phyloP scores from a whole-genome alignment of 2,113 vertebrate genomes.

The Colinus virginianus region DNA sequence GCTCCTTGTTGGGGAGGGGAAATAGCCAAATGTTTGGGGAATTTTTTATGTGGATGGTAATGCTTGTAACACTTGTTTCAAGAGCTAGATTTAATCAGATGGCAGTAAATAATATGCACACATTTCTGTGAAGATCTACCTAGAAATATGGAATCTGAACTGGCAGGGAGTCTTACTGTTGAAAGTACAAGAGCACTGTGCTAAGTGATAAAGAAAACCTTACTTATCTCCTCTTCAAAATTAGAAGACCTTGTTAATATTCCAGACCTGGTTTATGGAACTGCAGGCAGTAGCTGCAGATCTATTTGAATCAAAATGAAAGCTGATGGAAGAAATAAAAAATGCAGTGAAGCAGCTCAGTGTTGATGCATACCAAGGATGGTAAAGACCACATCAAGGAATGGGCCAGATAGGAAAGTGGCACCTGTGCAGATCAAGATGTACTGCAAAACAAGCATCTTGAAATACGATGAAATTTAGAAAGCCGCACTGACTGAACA shows the following conservation, averaged over 20 bases:
- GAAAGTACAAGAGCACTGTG: background rate
- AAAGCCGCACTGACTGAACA: background rate
- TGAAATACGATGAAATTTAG: background rate
- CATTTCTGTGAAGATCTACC: background rate
- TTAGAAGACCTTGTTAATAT: constrained; percentile 22
- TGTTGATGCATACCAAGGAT: background rate
- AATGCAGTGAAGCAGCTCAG: background rate
- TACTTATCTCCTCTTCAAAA: background rate
- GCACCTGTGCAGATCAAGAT: background rate
- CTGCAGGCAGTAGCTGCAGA: background rate
- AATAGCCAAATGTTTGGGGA: background rate
- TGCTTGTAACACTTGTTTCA: background rate
- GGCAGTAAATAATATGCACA: background rate
- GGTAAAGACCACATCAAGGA: background rate
- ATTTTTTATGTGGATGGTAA: rapidly evolving
- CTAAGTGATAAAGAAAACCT: background rate
- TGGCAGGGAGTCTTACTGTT: background rate
- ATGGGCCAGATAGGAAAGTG: background rate
- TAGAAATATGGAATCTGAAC: background rate
- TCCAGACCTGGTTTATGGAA: background rate
- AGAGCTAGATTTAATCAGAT: background rate
- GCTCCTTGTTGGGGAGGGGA: background rate
- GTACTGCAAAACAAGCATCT: background rate
- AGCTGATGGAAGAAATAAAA: background rate
- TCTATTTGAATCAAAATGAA: background rate